Evolutionary conservation across 2,797 vertebrate genomes (phyloP), one percentile per base, ranked within the genome.

Genomic region (Eremophila alpestris): DNA sequence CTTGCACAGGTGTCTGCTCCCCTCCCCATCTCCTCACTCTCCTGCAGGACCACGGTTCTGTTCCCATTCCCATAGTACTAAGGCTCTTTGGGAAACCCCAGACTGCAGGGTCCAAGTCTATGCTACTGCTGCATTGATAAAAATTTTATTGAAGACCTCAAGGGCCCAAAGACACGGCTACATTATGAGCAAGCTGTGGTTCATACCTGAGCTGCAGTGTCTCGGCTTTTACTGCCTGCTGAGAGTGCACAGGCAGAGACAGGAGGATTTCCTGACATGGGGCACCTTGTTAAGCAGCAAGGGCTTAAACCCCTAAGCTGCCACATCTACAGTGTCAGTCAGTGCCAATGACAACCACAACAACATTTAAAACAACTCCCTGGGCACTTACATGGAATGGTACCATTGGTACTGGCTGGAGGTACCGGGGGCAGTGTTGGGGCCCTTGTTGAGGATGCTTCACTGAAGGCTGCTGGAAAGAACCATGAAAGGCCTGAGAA

Each of bases 401-500:
- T 49, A 20, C 51, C 41, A 4, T 40, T 58, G 51, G n/a, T 40
- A 13, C 46, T 29, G 41, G 65, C 40, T 0, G 43, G 46, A 74
- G 60, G 34, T 11, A n/a, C 45, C 0, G 1, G 14, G 5, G 9
- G 20, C 58, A 36, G 65, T 0, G 1, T 30, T 23, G 71, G 69
- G 60, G 62, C 38, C 13, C 11, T 26, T 14, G 73, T 19, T 46
- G 77, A 58, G 0, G 10, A 32, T 34, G 40, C 27, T 78, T 83
- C 77, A 9, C 69, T 75, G 2, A 9, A 92, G 3, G 51, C 80
- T 76, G 80, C 58, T 92, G 86, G 36, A 77, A 91, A 76, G 56
- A 85, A 73, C 41, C 45, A 55, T 26, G 70, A 84, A 79, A 76
- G 10, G n/a, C 15, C 13, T 83, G 36, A 87, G 75, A 65, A 90